A percentile compares a stretch with the other conserved stretches of the same genome.
Evolutionary conservation across 2,888 invertebrate genomes (phyloP).

Genomic region (Sinhomidia bicolor): DNA sequence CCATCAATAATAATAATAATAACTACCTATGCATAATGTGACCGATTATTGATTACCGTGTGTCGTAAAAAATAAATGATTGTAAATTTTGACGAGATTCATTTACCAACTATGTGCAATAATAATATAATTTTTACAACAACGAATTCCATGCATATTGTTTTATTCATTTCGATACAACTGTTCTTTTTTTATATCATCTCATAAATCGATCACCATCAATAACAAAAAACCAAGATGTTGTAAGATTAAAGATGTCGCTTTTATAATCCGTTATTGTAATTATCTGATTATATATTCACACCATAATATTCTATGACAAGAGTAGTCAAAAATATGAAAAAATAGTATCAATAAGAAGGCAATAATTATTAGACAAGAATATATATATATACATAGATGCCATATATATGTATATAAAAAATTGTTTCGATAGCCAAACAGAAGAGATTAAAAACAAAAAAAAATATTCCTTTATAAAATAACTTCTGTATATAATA

Average conservation of each 20-base stretch:
- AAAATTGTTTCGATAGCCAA: slow-evolving; percentile 15
- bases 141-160: slow-evolving; percentile 5
- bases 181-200: neutral
- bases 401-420: slow-evolving; percentile 8
- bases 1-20: neutral
- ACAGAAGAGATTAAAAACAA: slow-evolving; percentile 22
- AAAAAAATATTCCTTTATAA: slow-evolving; percentile 26
- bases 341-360: slow-evolving; percentile 32
- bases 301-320: slow-evolving; percentile 2
- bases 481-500: slow-evolving; percentile 11
- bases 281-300: neutral
- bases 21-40: slow-evolving; percentile 32
- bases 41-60: slow-evolving; percentile 40
- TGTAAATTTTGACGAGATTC: slow-evolving; percentile 49
- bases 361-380: slow-evolving; percentile 18
- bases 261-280: neutral
- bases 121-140: neutral
- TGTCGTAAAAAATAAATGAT: slow-evolving; percentile 28
- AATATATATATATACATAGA: neutral
- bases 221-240: neutral
- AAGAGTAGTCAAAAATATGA: neutral
- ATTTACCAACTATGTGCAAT: neutral
- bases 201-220: neutral
- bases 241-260: slow-evolving; percentile 3
- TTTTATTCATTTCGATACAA: neutral